Conservation (phyloP, 2,888 invertebrate species). For the Volucella bombylans region DNA sequence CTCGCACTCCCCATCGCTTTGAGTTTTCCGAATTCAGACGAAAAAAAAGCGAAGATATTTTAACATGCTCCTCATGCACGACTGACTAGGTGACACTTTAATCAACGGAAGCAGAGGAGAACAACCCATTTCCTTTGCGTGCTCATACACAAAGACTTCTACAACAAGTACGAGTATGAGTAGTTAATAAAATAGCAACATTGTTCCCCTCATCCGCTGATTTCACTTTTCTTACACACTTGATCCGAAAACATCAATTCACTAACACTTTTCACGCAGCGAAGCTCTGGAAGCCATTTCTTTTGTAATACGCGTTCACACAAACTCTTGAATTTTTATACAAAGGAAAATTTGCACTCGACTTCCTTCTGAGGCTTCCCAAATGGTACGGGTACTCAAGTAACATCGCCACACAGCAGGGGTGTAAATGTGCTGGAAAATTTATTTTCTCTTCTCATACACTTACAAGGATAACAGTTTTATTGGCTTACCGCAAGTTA, state of each 20-base stretch:
- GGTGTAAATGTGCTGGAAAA: conserved; percentile 62
- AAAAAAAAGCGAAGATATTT: neutral
- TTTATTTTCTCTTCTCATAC: conserved; percentile 47
- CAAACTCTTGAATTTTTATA: conserved; percentile 25
- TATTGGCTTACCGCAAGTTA: conserved; percentile 66
- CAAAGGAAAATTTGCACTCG: conserved; percentile 44
- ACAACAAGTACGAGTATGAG: conserved; percentile 16
- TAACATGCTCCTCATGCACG: conserved; percentile 29
- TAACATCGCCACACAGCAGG: conserved; percentile 24
- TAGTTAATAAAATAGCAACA: conserved; percentile 57
- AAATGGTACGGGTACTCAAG: conserved; percentile 45
- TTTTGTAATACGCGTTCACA: conserved; percentile 41
- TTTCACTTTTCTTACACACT: conserved; percentile 41
- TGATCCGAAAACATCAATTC: conserved; percentile 56
- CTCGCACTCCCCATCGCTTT: neutral
- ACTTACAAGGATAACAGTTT: conserved; percentile 66
- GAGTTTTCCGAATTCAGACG: neutral
- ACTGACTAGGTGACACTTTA: conserved; percentile 61
- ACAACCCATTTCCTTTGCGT: conserved; percentile 37
- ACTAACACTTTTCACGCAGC: conserved; percentile 64
- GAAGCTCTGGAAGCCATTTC: conserved; percentile 33
- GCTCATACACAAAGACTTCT: conserved; percentile 22
- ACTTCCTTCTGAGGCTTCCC: neutral
- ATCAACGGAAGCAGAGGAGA: conserved; percentile 48
- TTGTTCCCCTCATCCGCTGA: conserved; percentile 23